These are phyloP conservation scores for Kryphioiulus occultus DNA, from an alignment of 2,888 invertebrate genomes.

Conservation along the genomic window DNA sequence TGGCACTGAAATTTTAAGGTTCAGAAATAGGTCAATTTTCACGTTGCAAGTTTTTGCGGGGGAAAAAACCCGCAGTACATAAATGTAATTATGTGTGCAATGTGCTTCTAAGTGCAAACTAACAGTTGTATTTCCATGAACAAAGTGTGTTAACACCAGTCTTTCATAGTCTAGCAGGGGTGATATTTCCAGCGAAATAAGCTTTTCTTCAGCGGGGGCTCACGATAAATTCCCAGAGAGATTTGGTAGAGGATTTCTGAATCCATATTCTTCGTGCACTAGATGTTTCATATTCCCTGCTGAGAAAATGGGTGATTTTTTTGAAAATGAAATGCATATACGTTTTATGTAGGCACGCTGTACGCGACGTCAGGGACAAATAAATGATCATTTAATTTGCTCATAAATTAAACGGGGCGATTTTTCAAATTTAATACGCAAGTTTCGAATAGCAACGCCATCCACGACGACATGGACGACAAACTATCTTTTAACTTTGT, in stretches of 20 bases:
- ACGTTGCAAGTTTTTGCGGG: too few species aligned
- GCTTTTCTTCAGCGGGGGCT: background rate
- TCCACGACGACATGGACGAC: too few species aligned
- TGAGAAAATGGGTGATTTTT: background rate
- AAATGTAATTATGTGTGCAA: too few species aligned
- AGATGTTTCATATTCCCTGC: background rate
- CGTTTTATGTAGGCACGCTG: background rate
- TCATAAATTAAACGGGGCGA: background rate
- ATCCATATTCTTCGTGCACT: background rate
- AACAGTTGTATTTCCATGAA: background rate
- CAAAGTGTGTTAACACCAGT: background rate
- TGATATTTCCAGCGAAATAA: background rate
- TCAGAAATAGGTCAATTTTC: too few species aligned
- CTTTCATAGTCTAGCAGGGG: background rate
- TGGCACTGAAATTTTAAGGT: too few species aligned
- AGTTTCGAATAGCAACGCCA: too few species aligned
- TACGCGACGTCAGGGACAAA: background rate
- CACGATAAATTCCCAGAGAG: conserved; percentile 10
- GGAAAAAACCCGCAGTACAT: too few species aligned
- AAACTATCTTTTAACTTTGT: too few species aligned
- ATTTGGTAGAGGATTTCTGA: conserved; percentile 8
- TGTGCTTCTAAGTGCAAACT: background rate
- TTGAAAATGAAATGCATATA: background rate
- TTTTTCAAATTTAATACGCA: background rate
- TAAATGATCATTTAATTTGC: background rate